Conservation (phyloP, 1,140 invertebrate genomes). For the Idris sp. region DNA sequence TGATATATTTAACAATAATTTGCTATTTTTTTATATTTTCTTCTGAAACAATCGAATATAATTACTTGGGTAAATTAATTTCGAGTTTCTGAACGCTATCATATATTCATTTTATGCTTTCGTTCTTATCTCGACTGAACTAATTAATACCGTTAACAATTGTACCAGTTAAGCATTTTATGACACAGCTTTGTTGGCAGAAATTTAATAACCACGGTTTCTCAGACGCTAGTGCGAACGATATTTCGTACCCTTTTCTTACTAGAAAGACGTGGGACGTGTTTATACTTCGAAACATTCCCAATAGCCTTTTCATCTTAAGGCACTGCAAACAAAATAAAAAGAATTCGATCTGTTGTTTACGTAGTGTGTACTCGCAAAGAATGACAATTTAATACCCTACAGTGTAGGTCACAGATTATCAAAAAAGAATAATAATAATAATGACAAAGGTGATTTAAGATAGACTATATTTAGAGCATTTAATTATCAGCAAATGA, state of each 20-base stretch:
- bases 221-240: slow-evolving; percentile 17
- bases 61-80: too few relatives aligned
- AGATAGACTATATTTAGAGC: slow-evolving; percentile 19
- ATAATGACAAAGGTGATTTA: slow-evolving; percentile 56
- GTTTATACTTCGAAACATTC: slow-evolving; percentile 50
- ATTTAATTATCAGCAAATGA: slow-evolving; percentile 59
- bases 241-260: slow-evolving; percentile 25
- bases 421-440: too few relatives aligned
- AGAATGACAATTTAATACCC: slow-evolving; percentile 25
- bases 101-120: too few relatives aligned
- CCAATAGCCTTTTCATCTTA: slow-evolving; percentile 17
- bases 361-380: slow-evolving; percentile 43
- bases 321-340: slow-evolving; percentile 20
- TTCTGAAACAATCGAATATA: too few relatives aligned
- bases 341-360: slow-evolving; percentile 56
- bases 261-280: slow-evolving; percentile 1
- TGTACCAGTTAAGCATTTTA: slow-evolving; percentile 43
- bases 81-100: too few relatives aligned
- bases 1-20: too few relatives aligned
- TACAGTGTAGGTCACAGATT: slow-evolving; percentile 24
- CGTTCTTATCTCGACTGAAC: slow-evolving; percentile 18
- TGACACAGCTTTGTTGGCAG: slow-evolving; percentile 30
- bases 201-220: slow-evolving; percentile 30
- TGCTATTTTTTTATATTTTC: too few relatives aligned
- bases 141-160: slow-evolving; percentile 32